phyloP scores from a whole-genome alignment of 2,888 invertebrate species.

The Smittia aterrima region DNA sequence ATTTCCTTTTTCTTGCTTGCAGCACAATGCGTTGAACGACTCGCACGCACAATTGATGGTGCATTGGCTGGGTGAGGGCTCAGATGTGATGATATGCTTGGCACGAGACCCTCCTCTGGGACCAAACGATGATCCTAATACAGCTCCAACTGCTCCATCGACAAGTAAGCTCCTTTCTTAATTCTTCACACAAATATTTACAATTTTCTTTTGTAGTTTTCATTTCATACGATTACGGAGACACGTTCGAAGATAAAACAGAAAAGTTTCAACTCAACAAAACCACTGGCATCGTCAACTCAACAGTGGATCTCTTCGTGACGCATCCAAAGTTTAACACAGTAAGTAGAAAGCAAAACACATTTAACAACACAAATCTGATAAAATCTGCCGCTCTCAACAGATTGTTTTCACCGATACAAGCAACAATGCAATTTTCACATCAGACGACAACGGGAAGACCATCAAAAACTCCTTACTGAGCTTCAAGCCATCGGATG shows the following conservation, averaged over 20 bases:
- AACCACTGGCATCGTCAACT: conserved; percentile 58
- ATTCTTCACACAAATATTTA: neutral
- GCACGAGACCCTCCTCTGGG: conserved; percentile 67
- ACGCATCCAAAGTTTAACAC: conserved; percentile 78
- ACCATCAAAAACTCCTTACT: conserved; percentile 64
- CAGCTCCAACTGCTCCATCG: conserved; percentile 64
- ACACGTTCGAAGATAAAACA: conserved; percentile 72
- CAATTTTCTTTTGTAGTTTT: conserved; percentile 56
- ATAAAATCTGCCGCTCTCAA: conserved; percentile 41
- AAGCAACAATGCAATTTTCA: conserved; percentile 70
- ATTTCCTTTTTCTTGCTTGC: conserved; percentile 45
- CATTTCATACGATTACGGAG: conserved; percentile 85
- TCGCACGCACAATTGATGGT: conserved; percentile 86
- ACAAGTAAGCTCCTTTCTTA: conserved; percentile 51
- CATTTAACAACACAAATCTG: no score
- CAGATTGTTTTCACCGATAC: conserved; percentile 86
- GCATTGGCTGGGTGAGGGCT: conserved; percentile 87
- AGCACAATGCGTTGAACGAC: conserved; percentile 78
- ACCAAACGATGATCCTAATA: conserved; percentile 46
- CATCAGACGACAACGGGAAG: conserved; percentile 71
- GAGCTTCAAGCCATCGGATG: conserved; percentile 73
- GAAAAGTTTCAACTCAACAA: conserved; percentile 62
- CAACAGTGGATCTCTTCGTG: conserved; percentile 78
- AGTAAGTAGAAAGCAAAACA: conserved; percentile 61
- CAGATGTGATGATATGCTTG: conserved; percentile 82